A percentile compares a stretch with the other conserved stretches of the same genome.
Evolutionary conservation across 2,888 invertebrate species (phyloP).

Genomic region (Cerceris rybyensis): DNA sequence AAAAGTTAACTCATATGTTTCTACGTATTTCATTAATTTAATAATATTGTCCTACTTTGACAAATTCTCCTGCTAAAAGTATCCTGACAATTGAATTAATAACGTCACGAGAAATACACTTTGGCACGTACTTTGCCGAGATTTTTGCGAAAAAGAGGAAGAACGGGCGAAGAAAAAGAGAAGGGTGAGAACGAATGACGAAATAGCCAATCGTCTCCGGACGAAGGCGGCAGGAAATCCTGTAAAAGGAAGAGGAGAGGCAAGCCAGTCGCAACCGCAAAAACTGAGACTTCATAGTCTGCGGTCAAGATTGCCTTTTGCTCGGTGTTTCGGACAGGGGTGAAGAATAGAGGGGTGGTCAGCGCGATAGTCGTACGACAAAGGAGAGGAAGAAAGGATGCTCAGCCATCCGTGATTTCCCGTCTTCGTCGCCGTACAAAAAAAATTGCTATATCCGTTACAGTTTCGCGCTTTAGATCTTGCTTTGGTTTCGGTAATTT

Average conservation of each 20-base stretch:
- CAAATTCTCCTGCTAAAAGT: no score
- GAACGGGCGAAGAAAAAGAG: not conserved
- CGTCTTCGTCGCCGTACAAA: constrained; percentile 41
- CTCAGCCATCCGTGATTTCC: constrained; percentile 72
- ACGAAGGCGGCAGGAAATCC: constrained; percentile 52
- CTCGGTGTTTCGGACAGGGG: constrained; percentile 25
- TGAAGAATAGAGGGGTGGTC: constrained; percentile 49
- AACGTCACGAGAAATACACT: no score
- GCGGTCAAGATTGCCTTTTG: constrained; percentile 57
- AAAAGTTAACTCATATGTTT: no score
- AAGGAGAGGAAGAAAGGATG: constrained; percentile 64
- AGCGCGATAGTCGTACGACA: constrained; percentile 40
- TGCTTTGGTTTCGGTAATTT: not conserved
- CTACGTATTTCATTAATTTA: no score
- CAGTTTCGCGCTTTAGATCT: constrained; percentile 15
- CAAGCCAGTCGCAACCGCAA: constrained; percentile 51
- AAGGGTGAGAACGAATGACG: constrained; percentile 20
- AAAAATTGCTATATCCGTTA: constrained; percentile 48
- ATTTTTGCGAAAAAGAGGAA: not conserved
- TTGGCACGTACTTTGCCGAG: not conserved
- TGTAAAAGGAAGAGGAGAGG: constrained; percentile 34
- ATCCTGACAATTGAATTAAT: no score
- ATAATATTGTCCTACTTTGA: no score
- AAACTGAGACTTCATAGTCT: constrained; percentile 55
- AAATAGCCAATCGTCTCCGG: constrained; percentile 7